A percentile compares a stretch with the other conserved stretches of the same genome.
phyloP scores from a whole-genome alignment of 1,140 invertebrate genomes.

The Diabrotica undecimpunctata region DNA sequence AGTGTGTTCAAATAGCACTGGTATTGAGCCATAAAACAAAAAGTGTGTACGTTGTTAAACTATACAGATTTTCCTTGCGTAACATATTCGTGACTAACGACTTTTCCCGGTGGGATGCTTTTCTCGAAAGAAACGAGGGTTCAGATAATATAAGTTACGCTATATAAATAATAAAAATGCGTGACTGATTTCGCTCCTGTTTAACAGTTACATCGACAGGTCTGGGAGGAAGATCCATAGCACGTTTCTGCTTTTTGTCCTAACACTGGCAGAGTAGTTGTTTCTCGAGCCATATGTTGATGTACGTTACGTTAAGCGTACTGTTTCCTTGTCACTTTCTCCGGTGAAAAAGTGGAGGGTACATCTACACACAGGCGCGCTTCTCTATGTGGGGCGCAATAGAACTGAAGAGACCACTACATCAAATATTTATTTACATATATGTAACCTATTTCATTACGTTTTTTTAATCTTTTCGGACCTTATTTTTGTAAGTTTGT shows the following conservation, averaged over 20 bases:
- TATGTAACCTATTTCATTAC: too few species aligned
- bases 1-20: too few species aligned
- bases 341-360: background rate
- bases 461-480: too few species aligned
- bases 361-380: background rate
- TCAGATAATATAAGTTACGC: background rate
- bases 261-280: background rate
- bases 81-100: too few species aligned
- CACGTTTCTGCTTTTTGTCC: background rate
- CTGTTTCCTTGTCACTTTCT: background rate
- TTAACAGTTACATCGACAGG: slow-evolving; percentile 2
- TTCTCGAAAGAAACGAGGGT: background rate
- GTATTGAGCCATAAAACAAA: too few species aligned
- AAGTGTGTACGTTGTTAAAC: too few species aligned
- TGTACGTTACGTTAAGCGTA: background rate
- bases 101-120: too few species aligned
- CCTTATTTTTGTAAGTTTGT: too few species aligned
- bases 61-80: too few species aligned
- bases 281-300: background rate
- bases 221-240: background rate
- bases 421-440: too few species aligned
- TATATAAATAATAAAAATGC: background rate
- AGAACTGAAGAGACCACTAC: too few species aligned
- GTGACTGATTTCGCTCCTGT: background rate
- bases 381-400: too few species aligned